A percentile compares a stretch with the other conserved stretches of the same genome.
phyloP scores from a whole-genome alignment of 2,113 vertebrate genomes.

The Oncorhynchus nerka region DNA sequence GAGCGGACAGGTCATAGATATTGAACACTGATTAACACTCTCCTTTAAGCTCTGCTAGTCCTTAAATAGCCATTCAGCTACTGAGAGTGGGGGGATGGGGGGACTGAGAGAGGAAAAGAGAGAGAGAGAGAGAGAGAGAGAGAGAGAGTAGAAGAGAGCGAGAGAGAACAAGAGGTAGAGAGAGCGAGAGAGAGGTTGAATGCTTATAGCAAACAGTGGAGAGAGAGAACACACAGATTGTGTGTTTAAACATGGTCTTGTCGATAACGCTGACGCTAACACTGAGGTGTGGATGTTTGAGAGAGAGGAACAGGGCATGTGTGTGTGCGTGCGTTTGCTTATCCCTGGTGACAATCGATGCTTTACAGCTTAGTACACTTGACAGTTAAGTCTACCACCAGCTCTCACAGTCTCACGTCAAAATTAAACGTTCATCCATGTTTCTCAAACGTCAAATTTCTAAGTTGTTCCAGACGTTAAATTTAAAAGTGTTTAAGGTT shows the following conservation, averaged over 20 bases:
- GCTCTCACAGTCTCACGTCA: too few species aligned
- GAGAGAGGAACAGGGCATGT: neutral
- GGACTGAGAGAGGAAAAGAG: neutral
- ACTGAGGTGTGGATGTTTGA: neutral
- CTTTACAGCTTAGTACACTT: too few species aligned
- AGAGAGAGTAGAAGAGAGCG: too few species aligned
- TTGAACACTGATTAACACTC: constrained; percentile 58
- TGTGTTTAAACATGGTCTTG: neutral
- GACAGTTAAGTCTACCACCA: too few species aligned
- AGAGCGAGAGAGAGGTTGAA: too few species aligned
- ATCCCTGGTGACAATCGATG: constrained; percentile 5
- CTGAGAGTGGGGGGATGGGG: constrained; percentile 29
- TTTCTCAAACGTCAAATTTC: too few species aligned
- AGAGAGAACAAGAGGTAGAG: too few species aligned
- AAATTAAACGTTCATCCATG: too few species aligned
- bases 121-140: too few species aligned
- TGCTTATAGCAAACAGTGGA: too few species aligned
- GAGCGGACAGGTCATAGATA: constrained; percentile 55
- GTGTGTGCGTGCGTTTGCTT: neutral
- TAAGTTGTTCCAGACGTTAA: too few species aligned
- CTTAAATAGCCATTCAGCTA: constrained; percentile 29
- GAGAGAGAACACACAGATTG: neutral
- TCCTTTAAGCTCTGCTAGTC: constrained; percentile 40
- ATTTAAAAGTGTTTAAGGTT: neutral
- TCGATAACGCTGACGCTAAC: neutral